These are phyloP conservation scores for Seriola quinqueradiata DNA, from an alignment of 2,113 vertebrate genomes.

Conservation along the genomic window DNA sequence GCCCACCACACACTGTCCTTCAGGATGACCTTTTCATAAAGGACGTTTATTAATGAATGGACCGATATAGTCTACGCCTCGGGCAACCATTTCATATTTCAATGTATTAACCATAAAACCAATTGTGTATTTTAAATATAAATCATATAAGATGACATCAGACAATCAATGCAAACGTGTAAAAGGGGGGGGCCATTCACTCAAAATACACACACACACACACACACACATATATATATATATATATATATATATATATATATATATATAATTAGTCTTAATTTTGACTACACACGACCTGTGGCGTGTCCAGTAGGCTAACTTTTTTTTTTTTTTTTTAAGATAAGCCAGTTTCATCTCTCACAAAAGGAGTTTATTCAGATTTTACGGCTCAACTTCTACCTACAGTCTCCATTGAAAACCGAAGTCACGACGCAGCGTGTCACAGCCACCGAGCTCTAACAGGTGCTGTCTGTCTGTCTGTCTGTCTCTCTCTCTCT, in stretches of 20 bases:
- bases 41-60: constrained; percentile 48
- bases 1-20: constrained; percentile 83
- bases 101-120: background rate
- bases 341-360: background rate
- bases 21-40: constrained; percentile 86
- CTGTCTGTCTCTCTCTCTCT: too few species aligned
- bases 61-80: constrained; percentile 25
- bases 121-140: background rate
- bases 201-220: too few species aligned
- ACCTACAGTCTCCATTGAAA: constrained; percentile 63
- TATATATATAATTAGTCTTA: background rate
- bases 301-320: background rate
- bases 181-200: too few species aligned
- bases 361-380: background rate
- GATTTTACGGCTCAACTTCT: constrained; percentile 35
- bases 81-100: background rate
- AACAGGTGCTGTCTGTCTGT: constrained; percentile 81
- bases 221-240: too few species aligned
- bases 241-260: too few species aligned
- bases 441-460: constrained; percentile 57
- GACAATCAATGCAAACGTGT: background rate
- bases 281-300: constrained; percentile 8
- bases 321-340: too few species aligned
- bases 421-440: constrained; percentile 76
- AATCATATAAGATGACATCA: background rate